Evolutionary conservation across 2,888 invertebrate genomes (phyloP), one percentile per base, ranked within the genome.

Genomic region (Leptura quadrifasciata): DNA sequence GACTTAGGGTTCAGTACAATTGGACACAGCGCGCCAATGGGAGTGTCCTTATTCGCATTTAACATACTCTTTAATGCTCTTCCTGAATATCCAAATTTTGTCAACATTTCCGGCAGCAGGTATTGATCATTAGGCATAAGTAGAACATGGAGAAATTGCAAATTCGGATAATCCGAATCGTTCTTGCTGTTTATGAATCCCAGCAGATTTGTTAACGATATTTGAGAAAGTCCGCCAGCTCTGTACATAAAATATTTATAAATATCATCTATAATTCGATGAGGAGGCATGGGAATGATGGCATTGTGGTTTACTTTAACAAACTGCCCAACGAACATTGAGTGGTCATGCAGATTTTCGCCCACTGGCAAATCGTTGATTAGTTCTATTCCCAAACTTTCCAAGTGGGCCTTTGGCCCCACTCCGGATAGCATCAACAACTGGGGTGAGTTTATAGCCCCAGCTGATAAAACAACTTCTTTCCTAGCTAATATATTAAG

Each of bases 401-500:
- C 82, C 79, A 94, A 88, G 73, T 91, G 89, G 0, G 91, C 85
- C 65, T 86, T 87, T 0, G 92, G 92, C 0, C 93, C 93, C 10
- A 94, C 90, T 0, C 94, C 94, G 0, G 94, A 94, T 15, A 94
- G 86, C 92, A 94, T 91, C 57, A 95, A 88, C 4, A 95, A 82
- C 84, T 95, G 94, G 0, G 94, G 93, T 1, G 92, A 91, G 81
- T 92, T 93, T 67, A 95, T 90, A 2, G 93, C 90, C 4, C 95
- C 95, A 0, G 92, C 93, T 10, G 93, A 92, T 5, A 95, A 82
- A 74, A 95, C 92, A 0, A 95, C 91, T 82, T 93, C 93, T 76
- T 91, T 92, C 12, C 88, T 89, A 5, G 92, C 93, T 63, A 80
- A 82, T 12, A 85, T 77, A 1, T 76, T 85, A 1, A 88, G 61